Percentiles rank a stretch among this genome's conserved stretches.
Evolutionary conservation across 2,888 invertebrate species (phyloP).

Genomic region (Ormyrus labotus): DNA sequence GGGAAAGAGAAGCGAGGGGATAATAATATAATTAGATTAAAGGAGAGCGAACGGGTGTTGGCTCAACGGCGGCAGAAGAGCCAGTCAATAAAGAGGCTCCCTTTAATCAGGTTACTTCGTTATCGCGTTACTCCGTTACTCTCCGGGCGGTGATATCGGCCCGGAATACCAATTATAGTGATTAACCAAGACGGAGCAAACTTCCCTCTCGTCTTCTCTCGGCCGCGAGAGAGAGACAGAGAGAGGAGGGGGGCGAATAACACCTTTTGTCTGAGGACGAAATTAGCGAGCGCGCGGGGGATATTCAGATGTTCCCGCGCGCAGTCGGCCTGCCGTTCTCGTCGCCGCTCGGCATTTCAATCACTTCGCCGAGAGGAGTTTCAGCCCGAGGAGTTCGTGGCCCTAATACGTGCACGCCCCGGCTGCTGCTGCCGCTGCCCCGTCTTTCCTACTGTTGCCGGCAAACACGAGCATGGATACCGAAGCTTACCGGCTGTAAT

Average conservation of each 20-base stretch:
- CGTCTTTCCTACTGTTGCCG: too few relatives aligned
- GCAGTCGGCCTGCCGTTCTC: constrained; percentile 21
- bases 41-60: constrained; percentile 46
- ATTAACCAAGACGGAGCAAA: constrained; percentile 74
- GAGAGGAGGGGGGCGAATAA: constrained; percentile 64
- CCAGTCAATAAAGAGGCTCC: constrained; percentile 71
- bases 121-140: constrained; percentile 73
- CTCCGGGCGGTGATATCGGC: constrained; percentile 64
- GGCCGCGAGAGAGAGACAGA: constrained; percentile 53
- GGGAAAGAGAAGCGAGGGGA: constrained; percentile 54
- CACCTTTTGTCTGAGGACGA: constrained; percentile 70
- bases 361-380: constrained; percentile 53
- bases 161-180: constrained; percentile 76
- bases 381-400: constrained; percentile 3
- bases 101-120: constrained; percentile 73
- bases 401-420: constrained; percentile 16
- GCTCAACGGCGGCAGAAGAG: constrained; percentile 61
- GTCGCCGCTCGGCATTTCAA: constrained; percentile 63
- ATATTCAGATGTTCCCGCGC: constrained; percentile 67
- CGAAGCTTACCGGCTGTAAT: not conserved
- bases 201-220: constrained; percentile 59
- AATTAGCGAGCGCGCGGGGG: constrained; percentile 64
- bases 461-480: too few relatives aligned
- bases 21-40: constrained; percentile 39
- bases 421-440: not conserved